Evolutionary conservation across 2,797 vertebrate genomes (phyloP), one percentile per base, ranked within the genome.

Genomic region (Heliangelus exortis): DNA sequence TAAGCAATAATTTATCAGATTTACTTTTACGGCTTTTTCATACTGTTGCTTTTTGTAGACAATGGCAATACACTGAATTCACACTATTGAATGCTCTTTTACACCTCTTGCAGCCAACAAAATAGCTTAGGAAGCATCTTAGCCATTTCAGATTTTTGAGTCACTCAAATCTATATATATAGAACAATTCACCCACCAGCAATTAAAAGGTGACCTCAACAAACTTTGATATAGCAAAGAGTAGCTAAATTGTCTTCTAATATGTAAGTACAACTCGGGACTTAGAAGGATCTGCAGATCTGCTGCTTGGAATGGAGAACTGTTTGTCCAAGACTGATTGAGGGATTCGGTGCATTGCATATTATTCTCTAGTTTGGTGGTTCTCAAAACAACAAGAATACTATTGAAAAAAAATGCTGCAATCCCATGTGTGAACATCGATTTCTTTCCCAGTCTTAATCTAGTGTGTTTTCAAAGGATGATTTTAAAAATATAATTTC

Each of bases 401-500:
- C 21, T 75, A 61, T 2, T 2, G 18, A 63, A 77, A 28, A 86
- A 55, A 57, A n/a, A 55, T 76, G 55, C 22, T 50, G 39, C 39
- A 84, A 34, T 36, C 62, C 34, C 86, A 4, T 83, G 23, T 72
- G 41, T 63, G 63, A 92, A 76, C 87, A 90, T 34, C 78, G 74
- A 95, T 63, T 89, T 85, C 39, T 51, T 87, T 93, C 41, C n/a
- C 29, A 82, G n/a, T 3, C 48, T 84, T 82, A 95, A 89, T 65
- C n/a, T 74, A 54, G 28, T 43, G 54, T 83, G 71, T 92, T 58
- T 82, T 93, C 34, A 17, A 71, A 78, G 51, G 68, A 53, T 11
- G 31, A 69, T 77, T 47, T 55, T 34, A 95, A 92, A 96, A 92
- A 81, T 63, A 92, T 29, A 75, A 31, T 58, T 89, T 78, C 58